Evolutionary conservation across 2,888 invertebrate species (phyloP).

Genomic region (Branchinecta sandiegonensis): DNA sequence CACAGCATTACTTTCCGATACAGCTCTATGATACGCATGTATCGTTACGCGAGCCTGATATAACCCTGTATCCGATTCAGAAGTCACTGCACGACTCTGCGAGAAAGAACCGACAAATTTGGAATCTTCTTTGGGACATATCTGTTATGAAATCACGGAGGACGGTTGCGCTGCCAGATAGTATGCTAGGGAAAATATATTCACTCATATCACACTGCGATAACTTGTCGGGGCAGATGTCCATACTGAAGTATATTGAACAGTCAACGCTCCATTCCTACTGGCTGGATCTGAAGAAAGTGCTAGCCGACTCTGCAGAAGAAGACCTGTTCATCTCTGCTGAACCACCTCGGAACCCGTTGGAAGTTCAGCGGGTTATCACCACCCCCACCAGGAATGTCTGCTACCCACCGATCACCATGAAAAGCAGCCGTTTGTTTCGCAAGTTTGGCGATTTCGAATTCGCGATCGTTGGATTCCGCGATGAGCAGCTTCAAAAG

Average conservation of each 20-base stretch:
- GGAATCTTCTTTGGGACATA: slow-evolving; percentile 6
- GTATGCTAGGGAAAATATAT: not conserved
- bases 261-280: slow-evolving; percentile 5
- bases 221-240: not conserved
- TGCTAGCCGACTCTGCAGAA: not conserved
- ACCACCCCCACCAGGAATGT: slow-evolving; percentile 9
- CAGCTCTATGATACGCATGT: not conserved
- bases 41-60: not conserved
- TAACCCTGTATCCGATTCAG: not conserved
- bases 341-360: not conserved
- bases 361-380: not conserved
- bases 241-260: not conserved
- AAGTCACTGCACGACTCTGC: not conserved
- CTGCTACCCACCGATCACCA: slow-evolving; percentile 11
- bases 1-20: slow-evolving; percentile 17
- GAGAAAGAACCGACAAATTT: not conserved
- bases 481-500: slow-evolving; percentile 16
- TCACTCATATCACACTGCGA: too few relatives aligned
- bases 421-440: slow-evolving; percentile 16
- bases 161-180: not conserved
- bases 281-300: slow-evolving; percentile 12
- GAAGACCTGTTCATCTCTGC: not conserved
- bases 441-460: not conserved
- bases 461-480: slow-evolving; percentile 17
- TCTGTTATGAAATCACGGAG: not conserved